Conservation (phyloP, 2,113 vertebrate genomes). For the Plectropomus leopardus region DNA sequence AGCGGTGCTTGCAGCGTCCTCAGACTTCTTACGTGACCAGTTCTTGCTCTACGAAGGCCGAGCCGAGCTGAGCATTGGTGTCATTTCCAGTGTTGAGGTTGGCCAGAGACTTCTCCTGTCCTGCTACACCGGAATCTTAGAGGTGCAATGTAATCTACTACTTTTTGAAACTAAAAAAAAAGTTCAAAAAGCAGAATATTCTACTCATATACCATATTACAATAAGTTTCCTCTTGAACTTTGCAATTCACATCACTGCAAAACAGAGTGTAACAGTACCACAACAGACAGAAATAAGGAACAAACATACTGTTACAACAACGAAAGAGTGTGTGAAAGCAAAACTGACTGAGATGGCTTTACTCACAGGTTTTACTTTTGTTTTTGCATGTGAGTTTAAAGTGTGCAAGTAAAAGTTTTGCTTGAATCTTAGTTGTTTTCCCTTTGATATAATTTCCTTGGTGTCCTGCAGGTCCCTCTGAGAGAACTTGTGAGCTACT, state of each 20-base stretch:
- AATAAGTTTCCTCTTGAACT: neutral
- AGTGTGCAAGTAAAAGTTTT: neutral
- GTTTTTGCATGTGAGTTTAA: neutral
- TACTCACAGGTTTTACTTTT: conserved; percentile 1
- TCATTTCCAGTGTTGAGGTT: conserved; percentile 71
- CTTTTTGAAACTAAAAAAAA: neutral
- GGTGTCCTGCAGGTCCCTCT: conserved; percentile 65
- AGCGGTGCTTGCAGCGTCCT: conserved; percentile 82
- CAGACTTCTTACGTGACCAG: conserved; percentile 81
- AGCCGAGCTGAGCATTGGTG: conserved; percentile 68
- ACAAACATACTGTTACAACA: neutral
- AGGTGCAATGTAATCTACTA: conserved; percentile 51
- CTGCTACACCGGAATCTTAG: conserved; percentile 81
- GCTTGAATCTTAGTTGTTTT: neutral
- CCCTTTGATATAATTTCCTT: neutral
- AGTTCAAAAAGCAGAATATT: neutral
- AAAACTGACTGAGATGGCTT: neutral
- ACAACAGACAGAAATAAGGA: neutral
- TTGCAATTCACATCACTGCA: neutral
- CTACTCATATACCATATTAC: no score
- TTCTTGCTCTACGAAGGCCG: conserved; percentile 78
- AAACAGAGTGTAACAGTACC: neutral
- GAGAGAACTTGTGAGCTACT: conserved; percentile 78
- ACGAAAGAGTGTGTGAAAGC: neutral
- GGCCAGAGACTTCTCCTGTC: conserved; percentile 77